A percentile compares a stretch with the other conserved stretches of the same genome.
These are phyloP conservation scores for Conus betulinus DNA, from an alignment of 1,140 invertebrate genomes.

Conservation along the genomic window DNA sequence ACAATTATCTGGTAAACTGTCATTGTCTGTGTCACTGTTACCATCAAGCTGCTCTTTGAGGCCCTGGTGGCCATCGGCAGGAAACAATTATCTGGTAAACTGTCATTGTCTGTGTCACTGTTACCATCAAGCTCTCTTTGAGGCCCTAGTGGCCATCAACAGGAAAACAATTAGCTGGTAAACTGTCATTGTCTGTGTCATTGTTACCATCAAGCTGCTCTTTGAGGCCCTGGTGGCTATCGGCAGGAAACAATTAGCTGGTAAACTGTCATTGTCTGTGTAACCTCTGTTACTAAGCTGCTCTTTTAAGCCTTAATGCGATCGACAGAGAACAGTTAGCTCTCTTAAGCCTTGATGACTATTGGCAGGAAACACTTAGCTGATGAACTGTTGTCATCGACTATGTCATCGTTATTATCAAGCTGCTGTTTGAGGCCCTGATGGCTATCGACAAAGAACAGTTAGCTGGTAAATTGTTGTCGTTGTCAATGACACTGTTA, in stretches of 20 bases:
- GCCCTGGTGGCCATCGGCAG: constrained; percentile 80
- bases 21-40: background rate
- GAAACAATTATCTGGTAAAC: constrained; percentile 79
- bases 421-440: background rate
- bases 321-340: constrained; percentile 80
- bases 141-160: background rate
- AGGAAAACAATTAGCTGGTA: background rate
- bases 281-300: constrained; percentile 81
- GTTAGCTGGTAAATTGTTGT: background rate
- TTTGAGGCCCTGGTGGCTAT: constrained; percentile 65
- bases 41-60: constrained; percentile 82
- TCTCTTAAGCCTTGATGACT: constrained; percentile 81
- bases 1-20: constrained; percentile 78
- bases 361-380: constrained; percentile 81
- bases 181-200: background rate
- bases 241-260: constrained; percentile 81
- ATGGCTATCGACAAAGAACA: background rate
- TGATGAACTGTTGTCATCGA: constrained; percentile 68
- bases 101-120: background rate
- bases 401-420: background rate
- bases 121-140: background rate
- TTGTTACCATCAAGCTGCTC: background rate
- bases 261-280: constrained; percentile 59
- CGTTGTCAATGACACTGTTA: background rate
- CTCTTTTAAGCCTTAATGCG: constrained; percentile 81